Evolutionary conservation across 2,113 vertebrate genomes (phyloP).

Genomic region (Galemys pyrenaicus): DNA sequence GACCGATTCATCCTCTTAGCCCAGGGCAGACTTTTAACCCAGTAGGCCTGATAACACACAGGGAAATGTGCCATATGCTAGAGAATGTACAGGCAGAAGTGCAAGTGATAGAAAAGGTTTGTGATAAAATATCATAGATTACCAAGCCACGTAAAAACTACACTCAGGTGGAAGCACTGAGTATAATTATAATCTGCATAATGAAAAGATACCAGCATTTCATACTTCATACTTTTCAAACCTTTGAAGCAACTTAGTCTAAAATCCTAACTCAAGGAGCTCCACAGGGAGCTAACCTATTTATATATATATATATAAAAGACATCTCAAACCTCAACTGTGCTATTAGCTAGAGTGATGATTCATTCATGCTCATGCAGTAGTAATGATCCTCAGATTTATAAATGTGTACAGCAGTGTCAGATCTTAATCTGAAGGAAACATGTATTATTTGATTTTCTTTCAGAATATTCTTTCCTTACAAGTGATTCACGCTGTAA

Average conservation of each 20-base stretch:
- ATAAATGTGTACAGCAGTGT: constrained; percentile 22
- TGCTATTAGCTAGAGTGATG: constrained; percentile 59
- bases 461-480: constrained; percentile 69
- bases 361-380: constrained; percentile 62
- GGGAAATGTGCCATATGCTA: background rate
- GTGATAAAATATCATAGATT: background rate
- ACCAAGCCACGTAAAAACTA: background rate
- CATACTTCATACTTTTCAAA: constrained; percentile 24
- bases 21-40: background rate
- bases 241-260: constrained; percentile 53
- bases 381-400: constrained; percentile 59
- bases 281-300: constrained; percentile 67
- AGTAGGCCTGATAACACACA: background rate
- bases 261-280: constrained; percentile 47
- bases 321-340: constrained; percentile 44
- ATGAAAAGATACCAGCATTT: constrained; percentile 12
- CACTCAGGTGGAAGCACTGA: background rate
- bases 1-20: background rate
- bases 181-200: background rate
- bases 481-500: constrained; percentile 57
- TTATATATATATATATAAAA: background rate
- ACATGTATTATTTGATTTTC: background rate
- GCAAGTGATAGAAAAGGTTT: background rate
- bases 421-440: constrained; percentile 59
- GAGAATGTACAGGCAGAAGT: background rate